Percentiles rank a stretch among this genome's conserved stretches.
Evolutionary conservation across 2,888 invertebrate species (phyloP).

Genomic region (Tetanocera ferruginea): DNA sequence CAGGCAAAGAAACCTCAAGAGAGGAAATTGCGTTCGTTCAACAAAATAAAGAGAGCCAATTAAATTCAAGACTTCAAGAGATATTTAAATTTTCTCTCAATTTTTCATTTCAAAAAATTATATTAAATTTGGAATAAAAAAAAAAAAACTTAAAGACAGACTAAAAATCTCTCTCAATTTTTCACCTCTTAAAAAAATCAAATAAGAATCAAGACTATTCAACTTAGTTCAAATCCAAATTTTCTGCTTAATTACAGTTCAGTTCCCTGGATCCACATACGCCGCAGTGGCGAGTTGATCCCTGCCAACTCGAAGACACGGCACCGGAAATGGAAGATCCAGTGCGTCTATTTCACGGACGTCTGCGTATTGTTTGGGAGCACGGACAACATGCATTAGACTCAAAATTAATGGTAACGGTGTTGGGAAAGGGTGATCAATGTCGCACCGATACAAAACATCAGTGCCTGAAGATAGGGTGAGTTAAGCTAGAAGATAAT

Average conservation of each 20-base stretch:
- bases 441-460: constrained; percentile 64
- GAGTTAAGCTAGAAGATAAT: constrained; percentile 43
- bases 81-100: too few relatives aligned
- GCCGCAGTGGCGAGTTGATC: constrained; percentile 73
- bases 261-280: constrained; percentile 65
- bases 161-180: neutral
- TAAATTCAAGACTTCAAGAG: neutral
- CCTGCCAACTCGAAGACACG: constrained; percentile 70
- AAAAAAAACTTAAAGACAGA: too few relatives aligned
- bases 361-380: constrained; percentile 73
- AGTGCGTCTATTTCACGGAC: constrained; percentile 73
- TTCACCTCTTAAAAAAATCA: neutral
- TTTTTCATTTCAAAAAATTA: too few relatives aligned
- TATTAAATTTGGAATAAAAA: too few relatives aligned
- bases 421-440: constrained; percentile 66
- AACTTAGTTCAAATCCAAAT: neutral
- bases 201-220: neutral
- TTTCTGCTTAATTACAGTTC: constrained; percentile 55
- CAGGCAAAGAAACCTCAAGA: too few relatives aligned
- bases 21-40: too few relatives aligned
- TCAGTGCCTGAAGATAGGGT: constrained; percentile 68
- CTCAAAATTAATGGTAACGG: constrained; percentile 68
- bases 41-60: neutral
- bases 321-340: constrained; percentile 73
- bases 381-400: constrained; percentile 61